Conservation (phyloP, 2,113 vertebrate genomes). For the Megaceryle maxima region DNA sequence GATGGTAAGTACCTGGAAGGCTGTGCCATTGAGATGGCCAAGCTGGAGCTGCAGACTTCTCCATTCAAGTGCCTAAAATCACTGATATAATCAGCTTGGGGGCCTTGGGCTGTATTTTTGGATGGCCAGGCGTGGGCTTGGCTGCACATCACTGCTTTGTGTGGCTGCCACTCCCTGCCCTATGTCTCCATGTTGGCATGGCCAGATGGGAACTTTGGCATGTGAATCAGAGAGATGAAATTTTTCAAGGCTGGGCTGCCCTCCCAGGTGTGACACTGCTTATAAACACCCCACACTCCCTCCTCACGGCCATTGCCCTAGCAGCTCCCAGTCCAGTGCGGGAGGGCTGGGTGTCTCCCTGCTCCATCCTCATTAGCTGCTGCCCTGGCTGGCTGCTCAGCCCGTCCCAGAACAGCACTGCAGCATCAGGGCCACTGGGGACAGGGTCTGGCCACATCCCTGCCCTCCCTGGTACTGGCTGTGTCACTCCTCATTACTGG, state of each 20-base stretch:
- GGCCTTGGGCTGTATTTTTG: accelerated
- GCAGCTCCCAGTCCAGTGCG: neutral
- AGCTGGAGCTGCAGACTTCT: neutral
- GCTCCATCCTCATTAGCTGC: neutral
- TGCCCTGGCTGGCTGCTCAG: neutral
- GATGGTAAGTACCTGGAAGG: neutral
- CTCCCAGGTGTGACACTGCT: neutral
- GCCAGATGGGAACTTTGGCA: neutral
- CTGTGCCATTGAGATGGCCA: accelerated
- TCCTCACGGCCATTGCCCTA: neutral
- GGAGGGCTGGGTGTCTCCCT: neutral
- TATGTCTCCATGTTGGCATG: accelerated
- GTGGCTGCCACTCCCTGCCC: accelerated
- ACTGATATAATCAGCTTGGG: neutral
- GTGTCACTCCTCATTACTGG: neutral
- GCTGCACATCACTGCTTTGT: neutral
- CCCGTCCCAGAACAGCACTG: neutral
- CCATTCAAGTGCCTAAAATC: neutral
- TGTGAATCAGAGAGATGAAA: neutral
- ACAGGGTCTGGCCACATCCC: neutral
- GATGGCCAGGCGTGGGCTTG: neutral
- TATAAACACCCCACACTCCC: accelerated
- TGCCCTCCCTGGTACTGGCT: accelerated
- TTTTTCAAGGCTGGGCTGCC: neutral
- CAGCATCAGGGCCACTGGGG: neutral